These are phyloP conservation scores for Phyllostomus hastatus DNA, from an alignment of 2,113 vertebrate genomes.

Conservation along the genomic window DNA sequence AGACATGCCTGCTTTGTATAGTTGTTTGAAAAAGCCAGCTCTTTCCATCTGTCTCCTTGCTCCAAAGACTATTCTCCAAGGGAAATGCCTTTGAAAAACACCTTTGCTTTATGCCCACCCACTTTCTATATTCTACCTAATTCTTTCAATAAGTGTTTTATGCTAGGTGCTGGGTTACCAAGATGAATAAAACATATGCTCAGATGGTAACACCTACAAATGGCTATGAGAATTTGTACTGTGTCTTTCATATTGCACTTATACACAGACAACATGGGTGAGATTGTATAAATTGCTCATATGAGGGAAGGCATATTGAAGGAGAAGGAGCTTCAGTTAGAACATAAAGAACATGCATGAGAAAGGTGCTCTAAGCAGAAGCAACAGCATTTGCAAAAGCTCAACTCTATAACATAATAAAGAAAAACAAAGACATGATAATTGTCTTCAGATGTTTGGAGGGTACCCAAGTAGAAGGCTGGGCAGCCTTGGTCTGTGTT, in stretches of 20 bases:
- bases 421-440: background rate
- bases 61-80: background rate
- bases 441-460: background rate
- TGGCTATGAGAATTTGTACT: background rate
- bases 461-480: background rate
- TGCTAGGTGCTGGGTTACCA: background rate
- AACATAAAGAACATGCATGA: background rate
- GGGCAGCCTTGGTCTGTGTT: background rate
- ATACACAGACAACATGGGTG: background rate
- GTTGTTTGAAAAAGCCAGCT: background rate
- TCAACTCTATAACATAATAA: background rate
- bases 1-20: background rate
- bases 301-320: background rate
- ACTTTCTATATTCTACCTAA: no score
- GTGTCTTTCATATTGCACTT: background rate
- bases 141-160: background rate
- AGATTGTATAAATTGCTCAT: background rate
- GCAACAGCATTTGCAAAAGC: background rate
- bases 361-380: background rate
- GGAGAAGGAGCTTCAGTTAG: background rate
- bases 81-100: background rate
- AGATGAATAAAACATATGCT: background rate
- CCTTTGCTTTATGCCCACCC: background rate
- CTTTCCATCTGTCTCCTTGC: background rate
- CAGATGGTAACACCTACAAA: background rate